These are phyloP conservation scores for Cheilinus undulatus DNA, from an alignment of 2,113 vertebrate genomes.

Conservation along the genomic window DNA sequence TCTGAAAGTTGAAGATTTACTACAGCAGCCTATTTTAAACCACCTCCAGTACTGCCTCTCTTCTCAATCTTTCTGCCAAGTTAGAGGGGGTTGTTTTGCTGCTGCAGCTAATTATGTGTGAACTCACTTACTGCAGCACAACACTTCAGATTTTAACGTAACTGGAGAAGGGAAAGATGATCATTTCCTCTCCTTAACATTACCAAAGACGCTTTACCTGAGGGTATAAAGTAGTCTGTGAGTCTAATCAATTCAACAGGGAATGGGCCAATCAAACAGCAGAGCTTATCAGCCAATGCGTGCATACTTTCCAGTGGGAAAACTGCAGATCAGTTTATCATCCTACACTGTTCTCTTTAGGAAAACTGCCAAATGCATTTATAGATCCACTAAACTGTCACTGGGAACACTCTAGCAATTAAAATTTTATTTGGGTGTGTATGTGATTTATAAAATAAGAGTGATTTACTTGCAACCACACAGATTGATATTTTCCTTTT, in stretches of 20 bases:
- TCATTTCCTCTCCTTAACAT: constrained; percentile 36
- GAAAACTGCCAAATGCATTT: constrained; percentile 46
- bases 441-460: constrained; percentile 21
- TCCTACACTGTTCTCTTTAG: constrained; percentile 34
- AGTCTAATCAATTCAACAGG: constrained; percentile 28
- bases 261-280: constrained; percentile 56
- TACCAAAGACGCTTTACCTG: constrained; percentile 27
- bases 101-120: constrained; percentile 48
- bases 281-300: constrained; percentile 44
- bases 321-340: constrained; percentile 49
- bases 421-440: constrained; percentile 35
- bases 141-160: constrained; percentile 29
- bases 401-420: constrained; percentile 4
- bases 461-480: too few relatives aligned
- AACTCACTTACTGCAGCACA: constrained; percentile 50
- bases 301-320: constrained; percentile 43
- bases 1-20: constrained; percentile 28
- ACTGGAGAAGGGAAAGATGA: constrained; percentile 20
- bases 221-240: constrained; percentile 13
- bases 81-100: constrained; percentile 44
- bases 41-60: constrained; percentile 12
- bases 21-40: constrained; percentile 24
- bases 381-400: constrained; percentile 33
- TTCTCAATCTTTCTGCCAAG: constrained; percentile 20
- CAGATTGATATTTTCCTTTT: constrained; percentile 3